Base-by-base conservation (phyloP, 1,140 invertebrate genomes). In the Notospermus geniculatus region DNA sequence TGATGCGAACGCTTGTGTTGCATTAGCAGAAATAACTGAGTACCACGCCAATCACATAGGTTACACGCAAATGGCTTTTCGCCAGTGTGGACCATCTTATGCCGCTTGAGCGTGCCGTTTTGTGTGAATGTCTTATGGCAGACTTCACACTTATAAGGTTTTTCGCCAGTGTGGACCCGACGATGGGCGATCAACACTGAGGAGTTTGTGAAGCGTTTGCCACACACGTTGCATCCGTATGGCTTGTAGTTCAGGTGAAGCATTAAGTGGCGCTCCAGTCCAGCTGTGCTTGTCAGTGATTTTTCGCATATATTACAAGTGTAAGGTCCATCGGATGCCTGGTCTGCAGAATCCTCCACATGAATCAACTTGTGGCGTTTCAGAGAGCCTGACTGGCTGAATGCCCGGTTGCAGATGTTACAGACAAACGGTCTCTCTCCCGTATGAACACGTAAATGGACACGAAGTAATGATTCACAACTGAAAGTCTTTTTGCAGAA, bases 41-140 rank as follows among this genome's bases (percentile, higher is more conserved):
- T 36, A 36, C 32, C 32, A 15, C 32, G 32, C 54, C 28, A 23
- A 36, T 56, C 83, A 72, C 91, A 93, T 57, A 89, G 82, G 0
- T 84, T 78, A 75, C 92, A 94, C 74, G 85, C 84, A 79, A 88
- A 89, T 1, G 90, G 91, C 68, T 89, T 88, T 61, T 86, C 84
- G 59, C 90, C 90, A 0, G 93, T 96, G 76, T 97, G 91, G 4
- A 87, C 88, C 77, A 90, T 87, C 66, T 89, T 82, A 85, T 73
- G 89, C 86, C 84, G 90, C 88, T 79, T 89, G 84, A 84, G 88
- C 78, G 93, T 93, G 73, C 92, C 91, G 74, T 92, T 92, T 29
- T 91, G 85, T 55, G 91, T 92, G 77, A 96, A 95, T 76, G 90
- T 89, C 46, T 90, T 90, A 7, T 91, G 92, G 78, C 93, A 95